A percentile compares a stretch with the other conserved stretches of the same genome.
Evolutionary conservation across 2,888 invertebrate species (phyloP).

Genomic region (Octodonta nipae): DNA sequence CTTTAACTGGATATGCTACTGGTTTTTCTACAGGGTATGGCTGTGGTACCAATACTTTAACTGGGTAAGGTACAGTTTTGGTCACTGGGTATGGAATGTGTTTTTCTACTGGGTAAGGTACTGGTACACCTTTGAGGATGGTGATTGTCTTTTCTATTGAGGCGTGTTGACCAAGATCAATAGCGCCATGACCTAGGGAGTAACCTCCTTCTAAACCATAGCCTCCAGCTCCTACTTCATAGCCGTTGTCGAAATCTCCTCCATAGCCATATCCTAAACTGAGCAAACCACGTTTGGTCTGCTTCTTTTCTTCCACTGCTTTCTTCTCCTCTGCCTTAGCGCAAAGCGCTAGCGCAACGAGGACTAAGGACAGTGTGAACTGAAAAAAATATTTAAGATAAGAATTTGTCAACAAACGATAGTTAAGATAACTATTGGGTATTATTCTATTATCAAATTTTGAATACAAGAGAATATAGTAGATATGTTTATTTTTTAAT

Average conservation of each 20-base stretch:
- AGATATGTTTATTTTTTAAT: no score
- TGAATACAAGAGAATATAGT: no score
- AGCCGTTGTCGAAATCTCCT: slow-evolving; percentile 60
- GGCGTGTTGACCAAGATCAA: slow-evolving; percentile 33
- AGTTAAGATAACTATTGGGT: no score
- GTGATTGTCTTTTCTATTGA: slow-evolving; percentile 52
- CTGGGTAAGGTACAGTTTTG: slow-evolving; percentile 49
- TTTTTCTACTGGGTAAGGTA: slow-evolving; percentile 51
- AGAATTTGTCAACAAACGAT: no score
- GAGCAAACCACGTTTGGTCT: slow-evolving; percentile 68
- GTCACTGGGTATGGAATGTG: slow-evolving; percentile 52
- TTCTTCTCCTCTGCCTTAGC: slow-evolving; percentile 40
- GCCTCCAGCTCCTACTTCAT: slow-evolving; percentile 47
- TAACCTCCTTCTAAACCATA: slow-evolving; percentile 26
- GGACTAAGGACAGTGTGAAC: slow-evolving; percentile 60
- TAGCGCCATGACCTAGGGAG: slow-evolving; percentile 15
- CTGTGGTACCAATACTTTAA: slow-evolving; percentile 49
- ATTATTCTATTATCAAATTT: no score
- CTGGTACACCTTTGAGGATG: slow-evolving; percentile 50
- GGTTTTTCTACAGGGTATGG: slow-evolving; percentile 62
- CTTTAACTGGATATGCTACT: slow-evolving; percentile 57
- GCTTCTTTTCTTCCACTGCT: slow-evolving; percentile 49
- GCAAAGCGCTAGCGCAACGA: slow-evolving; percentile 53
- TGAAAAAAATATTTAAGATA: slow-evolving; percentile 34
- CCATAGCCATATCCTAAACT: slow-evolving; percentile 72